Evolutionary conservation across 2,888 invertebrate species (phyloP).

Genomic region (Dicycla oo): DNA sequence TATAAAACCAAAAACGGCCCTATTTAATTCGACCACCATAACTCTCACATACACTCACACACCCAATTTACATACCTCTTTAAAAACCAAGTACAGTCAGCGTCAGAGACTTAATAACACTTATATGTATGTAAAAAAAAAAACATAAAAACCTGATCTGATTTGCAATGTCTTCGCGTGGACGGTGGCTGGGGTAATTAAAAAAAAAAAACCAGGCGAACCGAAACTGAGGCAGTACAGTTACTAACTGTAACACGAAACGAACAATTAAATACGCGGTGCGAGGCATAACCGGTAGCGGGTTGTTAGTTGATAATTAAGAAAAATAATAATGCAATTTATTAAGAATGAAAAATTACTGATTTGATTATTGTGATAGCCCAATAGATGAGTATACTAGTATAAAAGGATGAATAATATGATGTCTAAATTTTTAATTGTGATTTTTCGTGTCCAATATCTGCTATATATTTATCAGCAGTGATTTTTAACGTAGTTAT

Average conservation of each 20-base stretch:
- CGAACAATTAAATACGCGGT: conserved; percentile 77
- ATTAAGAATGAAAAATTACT: neutral
- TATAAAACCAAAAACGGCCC: neutral
- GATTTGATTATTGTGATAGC: neutral
- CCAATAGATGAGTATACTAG: no score
- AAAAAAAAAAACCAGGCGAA: conserved; percentile 78
- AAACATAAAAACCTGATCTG: conserved; percentile 48
- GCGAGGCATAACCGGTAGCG: conserved; percentile 63
- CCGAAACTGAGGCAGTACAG: conserved; percentile 86
- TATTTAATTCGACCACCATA: conserved; percentile 1
- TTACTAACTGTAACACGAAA: conserved; percentile 85
- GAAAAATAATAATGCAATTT: neutral
- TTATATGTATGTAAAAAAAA: conserved; percentile 20
- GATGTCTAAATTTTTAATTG: no score
- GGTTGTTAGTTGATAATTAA: neutral
- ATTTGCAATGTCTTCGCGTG: conserved; percentile 67
- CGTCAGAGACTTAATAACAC: conserved; percentile 4
- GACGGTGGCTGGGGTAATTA: conserved; percentile 76
- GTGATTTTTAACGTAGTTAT: no score
- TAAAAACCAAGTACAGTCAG: conserved; percentile 29
- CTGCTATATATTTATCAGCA: no score
- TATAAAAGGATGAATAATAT: no score
- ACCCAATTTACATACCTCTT: conserved; percentile 30
- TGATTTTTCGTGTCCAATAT: no score
- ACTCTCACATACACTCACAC: conserved; percentile 23